phyloP scores from a whole-genome alignment of 2,797 vertebrate species.

The Coranthus polyacanthus region DNA sequence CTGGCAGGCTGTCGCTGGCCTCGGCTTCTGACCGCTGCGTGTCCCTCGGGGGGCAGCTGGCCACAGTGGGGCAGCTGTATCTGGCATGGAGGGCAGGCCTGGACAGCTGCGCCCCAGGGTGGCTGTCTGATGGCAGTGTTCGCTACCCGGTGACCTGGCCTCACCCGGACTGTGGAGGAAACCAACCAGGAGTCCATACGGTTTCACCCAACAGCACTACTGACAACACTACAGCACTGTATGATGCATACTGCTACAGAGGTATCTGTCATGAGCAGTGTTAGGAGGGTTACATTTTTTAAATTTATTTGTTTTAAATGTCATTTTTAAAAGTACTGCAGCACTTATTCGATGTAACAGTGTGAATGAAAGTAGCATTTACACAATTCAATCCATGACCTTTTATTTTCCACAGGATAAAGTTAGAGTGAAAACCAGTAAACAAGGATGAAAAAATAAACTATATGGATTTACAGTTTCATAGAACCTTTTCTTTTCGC shows the following conservation, averaged over 20 bases:
- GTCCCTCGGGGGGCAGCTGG: conserved; percentile 86
- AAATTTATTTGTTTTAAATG: too few species aligned
- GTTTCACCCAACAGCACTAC: conserved; percentile 86
- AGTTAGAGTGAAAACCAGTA: too few species aligned
- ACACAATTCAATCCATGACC: too few species aligned
- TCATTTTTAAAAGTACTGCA: too few species aligned
- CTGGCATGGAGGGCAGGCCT: conserved; percentile 92
- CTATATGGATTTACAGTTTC: too few species aligned
- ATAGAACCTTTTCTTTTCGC: too few species aligned
- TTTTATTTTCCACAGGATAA: too few species aligned
- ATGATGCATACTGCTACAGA: conserved; percentile 93
- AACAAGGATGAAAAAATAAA: too few species aligned
- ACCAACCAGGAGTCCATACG: conserved; percentile 85
- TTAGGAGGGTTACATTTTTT: too few species aligned
- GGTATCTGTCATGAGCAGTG: conserved; percentile 74
- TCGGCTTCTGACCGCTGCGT: conserved; percentile 88
- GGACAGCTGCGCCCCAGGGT: conserved; percentile 93
- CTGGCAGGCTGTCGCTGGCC: conserved; percentile 85
- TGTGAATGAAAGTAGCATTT: too few species aligned
- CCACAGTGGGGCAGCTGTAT: conserved; percentile 93
- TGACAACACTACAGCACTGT: conserved; percentile 79
- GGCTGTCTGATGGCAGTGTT: conserved; percentile 94
- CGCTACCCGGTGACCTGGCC: conserved; percentile 89
- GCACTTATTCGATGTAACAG: too few species aligned
- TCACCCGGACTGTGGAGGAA: conserved; percentile 88